Evolutionary conservation across 1,140 invertebrate genomes (phyloP).

Genomic region (Diabrotica virgifera): DNA sequence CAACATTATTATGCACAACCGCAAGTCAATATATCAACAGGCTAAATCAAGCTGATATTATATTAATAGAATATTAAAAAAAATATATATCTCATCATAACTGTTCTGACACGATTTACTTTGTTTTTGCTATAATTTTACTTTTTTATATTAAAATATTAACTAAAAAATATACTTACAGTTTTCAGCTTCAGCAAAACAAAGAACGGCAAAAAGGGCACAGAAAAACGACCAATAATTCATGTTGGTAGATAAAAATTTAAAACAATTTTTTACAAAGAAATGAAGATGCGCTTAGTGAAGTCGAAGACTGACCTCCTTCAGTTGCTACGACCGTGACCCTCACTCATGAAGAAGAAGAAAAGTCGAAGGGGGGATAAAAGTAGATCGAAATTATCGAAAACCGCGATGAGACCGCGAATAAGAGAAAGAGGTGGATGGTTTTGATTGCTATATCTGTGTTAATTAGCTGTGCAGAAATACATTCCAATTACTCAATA

Average conservation of each 20-base stretch:
- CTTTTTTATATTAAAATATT: conserved; percentile 65
- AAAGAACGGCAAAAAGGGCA: neutral
- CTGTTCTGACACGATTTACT: too few relatives aligned
- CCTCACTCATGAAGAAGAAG: conserved; percentile 7
- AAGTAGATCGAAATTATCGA: conserved; percentile 5
- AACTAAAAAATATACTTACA: conserved; percentile 5
- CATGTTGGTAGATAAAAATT: neutral
- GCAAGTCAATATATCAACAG: too few relatives aligned
- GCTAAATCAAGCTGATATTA: too few relatives aligned
- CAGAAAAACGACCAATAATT: neutral
- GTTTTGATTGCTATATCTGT: too few relatives aligned
- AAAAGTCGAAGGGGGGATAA: neutral
- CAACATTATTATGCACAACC: too few relatives aligned
- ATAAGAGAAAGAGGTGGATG: too few relatives aligned
- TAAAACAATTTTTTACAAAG: neutral
- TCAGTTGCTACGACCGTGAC: conserved; percentile 11
- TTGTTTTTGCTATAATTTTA: conserved; percentile 59
- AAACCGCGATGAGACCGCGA: neutral
- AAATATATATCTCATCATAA: too few relatives aligned
- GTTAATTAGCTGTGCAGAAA: too few relatives aligned
- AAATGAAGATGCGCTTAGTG: neutral
- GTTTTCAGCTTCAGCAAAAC: neutral
- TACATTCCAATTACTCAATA: too few relatives aligned
- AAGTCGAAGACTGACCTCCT: conserved; percentile 17
- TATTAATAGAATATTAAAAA: too few relatives aligned